Evolutionary conservation across 1,140 invertebrate species (phyloP).

Genomic region (Lasioglossum albipes): DNA sequence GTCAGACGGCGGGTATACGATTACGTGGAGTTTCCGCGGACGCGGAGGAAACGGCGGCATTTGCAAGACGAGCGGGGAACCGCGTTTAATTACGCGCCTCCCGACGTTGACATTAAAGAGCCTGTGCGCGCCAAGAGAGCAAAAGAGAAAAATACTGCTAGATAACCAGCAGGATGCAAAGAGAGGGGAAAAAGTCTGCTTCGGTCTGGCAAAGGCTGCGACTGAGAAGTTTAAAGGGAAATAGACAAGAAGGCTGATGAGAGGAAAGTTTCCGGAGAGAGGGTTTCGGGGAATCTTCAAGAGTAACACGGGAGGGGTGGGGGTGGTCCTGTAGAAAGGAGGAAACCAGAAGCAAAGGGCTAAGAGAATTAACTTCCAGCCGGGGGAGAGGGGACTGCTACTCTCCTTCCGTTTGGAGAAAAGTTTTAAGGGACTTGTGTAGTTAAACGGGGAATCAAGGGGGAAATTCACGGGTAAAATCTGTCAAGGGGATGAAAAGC

Average conservation of each 20-base stretch:
- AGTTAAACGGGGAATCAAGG: too few relatives aligned
- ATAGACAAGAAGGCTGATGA: neutral
- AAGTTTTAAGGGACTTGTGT: too few relatives aligned
- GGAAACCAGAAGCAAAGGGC: too few relatives aligned
- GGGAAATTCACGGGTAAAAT: too few relatives aligned
- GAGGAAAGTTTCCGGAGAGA: neutral
- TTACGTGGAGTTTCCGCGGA: constrained; percentile 12
- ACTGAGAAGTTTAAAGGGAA: neutral
- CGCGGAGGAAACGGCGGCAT: neutral
- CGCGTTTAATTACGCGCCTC: constrained; percentile 31
- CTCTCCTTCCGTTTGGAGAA: too few relatives aligned
- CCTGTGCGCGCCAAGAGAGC: too few relatives aligned
- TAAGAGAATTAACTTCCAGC: too few relatives aligned
- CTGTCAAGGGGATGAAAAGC: too few relatives aligned
- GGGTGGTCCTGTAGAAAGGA: too few relatives aligned
- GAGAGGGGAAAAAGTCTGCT: neutral
- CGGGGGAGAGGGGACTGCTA: too few relatives aligned
- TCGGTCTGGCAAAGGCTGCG: neutral
- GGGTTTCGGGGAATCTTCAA: neutral
- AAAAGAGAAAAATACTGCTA: neutral
- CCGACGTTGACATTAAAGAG: neutral
- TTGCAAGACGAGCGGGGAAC: neutral
- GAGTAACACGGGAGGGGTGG: too few relatives aligned
- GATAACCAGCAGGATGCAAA: neutral
- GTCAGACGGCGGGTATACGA: constrained; percentile 5